A percentile compares a stretch with the other conserved stretches of the same genome.
Conservation (phyloP, 2,113 vertebrate genomes). For the Urocitellus parryii region DNA sequence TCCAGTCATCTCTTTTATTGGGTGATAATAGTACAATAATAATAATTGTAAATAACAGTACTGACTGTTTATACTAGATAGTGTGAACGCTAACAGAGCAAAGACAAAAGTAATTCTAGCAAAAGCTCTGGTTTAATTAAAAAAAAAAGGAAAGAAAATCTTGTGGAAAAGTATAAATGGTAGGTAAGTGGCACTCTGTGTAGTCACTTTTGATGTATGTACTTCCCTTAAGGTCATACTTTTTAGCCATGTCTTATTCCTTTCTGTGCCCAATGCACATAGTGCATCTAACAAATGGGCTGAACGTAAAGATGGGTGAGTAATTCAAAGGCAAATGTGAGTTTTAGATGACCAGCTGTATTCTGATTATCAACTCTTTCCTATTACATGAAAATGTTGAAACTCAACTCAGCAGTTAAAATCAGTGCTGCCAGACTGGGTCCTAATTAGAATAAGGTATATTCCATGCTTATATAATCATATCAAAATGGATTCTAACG, state of each 20-base stretch:
- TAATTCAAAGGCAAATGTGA: conserved; percentile 22
- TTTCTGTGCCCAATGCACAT: not conserved
- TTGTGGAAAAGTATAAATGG: not conserved
- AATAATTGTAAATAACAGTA: not conserved
- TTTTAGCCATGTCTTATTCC: not conserved
- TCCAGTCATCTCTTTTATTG: conserved; percentile 29
- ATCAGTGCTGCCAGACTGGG: not conserved
- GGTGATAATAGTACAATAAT: not conserved
- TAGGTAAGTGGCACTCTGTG: not conserved
- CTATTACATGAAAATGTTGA: not conserved
- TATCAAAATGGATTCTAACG: too few relatives aligned
- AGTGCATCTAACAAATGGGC: conserved; percentile 5
- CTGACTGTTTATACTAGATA: not conserved
- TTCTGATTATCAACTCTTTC: not conserved
- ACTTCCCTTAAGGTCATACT: not conserved
- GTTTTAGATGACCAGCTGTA: not conserved
- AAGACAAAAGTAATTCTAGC: conserved; percentile 32
- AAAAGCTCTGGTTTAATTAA: not conserved
- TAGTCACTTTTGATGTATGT: not conserved
- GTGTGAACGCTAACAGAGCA: conserved; percentile 17
- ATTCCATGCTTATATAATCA: too few relatives aligned
- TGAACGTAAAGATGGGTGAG: not conserved
- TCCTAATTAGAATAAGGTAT: too few relatives aligned
- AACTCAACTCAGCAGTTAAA: conserved; percentile 19
- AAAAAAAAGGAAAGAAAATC: not conserved